A percentile compares a stretch with the other conserved stretches of the same genome.
Evolutionary conservation across 2,113 vertebrate species (phyloP).

Genomic region (Erinaceus europaeus): DNA sequence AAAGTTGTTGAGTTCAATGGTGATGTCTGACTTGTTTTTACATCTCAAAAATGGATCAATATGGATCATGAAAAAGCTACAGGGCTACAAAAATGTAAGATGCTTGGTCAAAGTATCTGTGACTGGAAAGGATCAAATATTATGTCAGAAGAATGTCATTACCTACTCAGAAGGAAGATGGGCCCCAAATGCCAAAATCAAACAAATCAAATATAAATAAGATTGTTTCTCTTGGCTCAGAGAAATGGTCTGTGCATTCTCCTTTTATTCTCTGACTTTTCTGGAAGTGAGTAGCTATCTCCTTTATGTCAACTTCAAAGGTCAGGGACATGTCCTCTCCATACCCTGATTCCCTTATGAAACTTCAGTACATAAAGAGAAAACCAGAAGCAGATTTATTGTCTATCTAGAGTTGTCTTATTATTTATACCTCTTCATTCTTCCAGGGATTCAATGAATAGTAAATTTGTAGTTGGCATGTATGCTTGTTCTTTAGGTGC

Average conservation of each 20-base stretch:
- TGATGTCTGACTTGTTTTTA: neutral
- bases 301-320: constrained; percentile 12
- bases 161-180: neutral
- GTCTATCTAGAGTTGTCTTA: constrained; percentile 8
- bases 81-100: neutral
- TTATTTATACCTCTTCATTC: constrained; percentile 48
- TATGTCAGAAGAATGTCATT: neutral
- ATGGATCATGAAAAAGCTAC: neutral
- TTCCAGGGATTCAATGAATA: constrained; percentile 36
- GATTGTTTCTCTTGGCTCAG: neutral
- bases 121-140: neutral
- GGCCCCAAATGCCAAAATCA: neutral
- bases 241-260: neutral
- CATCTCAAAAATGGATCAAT: neutral
- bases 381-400: constrained; percentile 46
- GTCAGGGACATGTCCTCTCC: neutral
- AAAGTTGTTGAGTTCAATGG: neutral
- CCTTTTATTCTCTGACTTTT: neutral
- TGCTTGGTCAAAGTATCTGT: neutral
- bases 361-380: neutral
- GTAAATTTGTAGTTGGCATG: constrained; percentile 51
- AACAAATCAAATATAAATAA: neutral
- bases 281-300: neutral
- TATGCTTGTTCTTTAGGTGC: neutral
- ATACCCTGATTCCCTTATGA: neutral